These are phyloP conservation scores for Ommatoiulus sabulosus DNA, from an alignment of 2,888 invertebrate species.

Conservation along the genomic window DNA sequence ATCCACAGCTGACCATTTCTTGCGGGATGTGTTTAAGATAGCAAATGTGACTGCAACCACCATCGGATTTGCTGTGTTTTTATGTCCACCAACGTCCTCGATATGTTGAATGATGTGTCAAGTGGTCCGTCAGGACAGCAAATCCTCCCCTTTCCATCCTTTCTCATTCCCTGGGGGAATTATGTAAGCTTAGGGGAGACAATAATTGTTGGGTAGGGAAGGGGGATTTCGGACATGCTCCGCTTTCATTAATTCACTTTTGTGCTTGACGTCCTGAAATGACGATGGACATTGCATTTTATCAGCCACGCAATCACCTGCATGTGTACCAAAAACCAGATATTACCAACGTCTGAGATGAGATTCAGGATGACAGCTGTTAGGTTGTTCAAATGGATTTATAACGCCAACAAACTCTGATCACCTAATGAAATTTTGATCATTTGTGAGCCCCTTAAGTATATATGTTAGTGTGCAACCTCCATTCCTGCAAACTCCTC, in stretches of 20 bases:
- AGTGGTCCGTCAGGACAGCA: neutral
- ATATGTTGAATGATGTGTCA: neutral
- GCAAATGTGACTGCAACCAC: no score
- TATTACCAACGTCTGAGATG: conserved; percentile 13
- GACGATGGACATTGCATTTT: conserved; percentile 36
- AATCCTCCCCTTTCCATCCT: neutral
- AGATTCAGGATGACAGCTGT: neutral
- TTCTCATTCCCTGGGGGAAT: neutral
- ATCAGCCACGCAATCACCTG: neutral
- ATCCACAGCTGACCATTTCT: no score
- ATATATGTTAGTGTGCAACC: neutral
- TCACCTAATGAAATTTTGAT: conserved; percentile 36
- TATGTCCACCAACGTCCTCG: neutral
- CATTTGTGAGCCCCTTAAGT: conserved; percentile 8
- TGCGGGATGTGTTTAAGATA: no score
- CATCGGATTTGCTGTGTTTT: no score
- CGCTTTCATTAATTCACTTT: conserved; percentile 40
- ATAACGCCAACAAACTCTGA: conserved; percentile 35
- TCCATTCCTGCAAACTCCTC: neutral
- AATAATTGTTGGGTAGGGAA: conserved; percentile 36
- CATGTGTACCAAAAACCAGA: conserved; percentile 31
- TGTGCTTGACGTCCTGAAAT: conserved; percentile 38
- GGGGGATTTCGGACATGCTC: conserved; percentile 5
- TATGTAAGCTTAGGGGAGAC: conserved; percentile 35
- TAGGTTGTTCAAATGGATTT: conserved; percentile 40